Base-by-base conservation (phyloP, 53 echinoderm and acorn worm genomes). In the Antedon mediterranea region DNA sequence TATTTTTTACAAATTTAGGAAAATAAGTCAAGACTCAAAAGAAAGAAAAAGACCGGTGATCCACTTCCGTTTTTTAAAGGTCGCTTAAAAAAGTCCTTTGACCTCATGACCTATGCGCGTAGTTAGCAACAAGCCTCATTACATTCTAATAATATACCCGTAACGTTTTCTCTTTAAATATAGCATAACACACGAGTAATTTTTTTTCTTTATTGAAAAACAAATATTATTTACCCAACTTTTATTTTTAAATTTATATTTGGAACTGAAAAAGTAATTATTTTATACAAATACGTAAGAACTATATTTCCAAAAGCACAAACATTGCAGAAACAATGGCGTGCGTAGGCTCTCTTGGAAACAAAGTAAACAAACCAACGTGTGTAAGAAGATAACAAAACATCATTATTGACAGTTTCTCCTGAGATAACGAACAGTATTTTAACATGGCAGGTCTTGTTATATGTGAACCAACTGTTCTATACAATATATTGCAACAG, bases 401-500 rank as follows among this genome's bases (percentile, higher is more conserved):
- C n/a, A n/a, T n/a, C n/a, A n/a, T 6, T 11, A 37, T 6, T 37
- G 37, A 11, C 11, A 37, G 4, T 37, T 37, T 37, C 37, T 11
- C 4, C 4, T 11, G 4, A 37, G 37, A 6, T 37, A 6, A 37
- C 11, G 37, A 37, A n/a, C n/a, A n/a, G 4, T 37, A 37, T 37
- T 37, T 37, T 37, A 85, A 43, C 31, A 86, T 86, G 81, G 86
- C 85, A 77, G 82, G 91, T 6, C 84, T 95, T n/a, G 81, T 91
- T 13, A 86, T 89, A 73, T 95, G 97, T 81, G 97, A 95, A 72
- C 97, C 97, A 0, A 95, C 97, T 28, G 92, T 92, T 34, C 79
- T 95, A 28, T 95, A 95, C 71, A 95, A 95, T 82, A 95, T 95
- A 70, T 86, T 95, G 5, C 88, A 88, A 74, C 97, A 91, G 77